Percentiles rank a stretch among this genome's conserved stretches.
Conservation (phyloP, 2,797 vertebrate genomes). For the Liparis tanakae region DNA sequence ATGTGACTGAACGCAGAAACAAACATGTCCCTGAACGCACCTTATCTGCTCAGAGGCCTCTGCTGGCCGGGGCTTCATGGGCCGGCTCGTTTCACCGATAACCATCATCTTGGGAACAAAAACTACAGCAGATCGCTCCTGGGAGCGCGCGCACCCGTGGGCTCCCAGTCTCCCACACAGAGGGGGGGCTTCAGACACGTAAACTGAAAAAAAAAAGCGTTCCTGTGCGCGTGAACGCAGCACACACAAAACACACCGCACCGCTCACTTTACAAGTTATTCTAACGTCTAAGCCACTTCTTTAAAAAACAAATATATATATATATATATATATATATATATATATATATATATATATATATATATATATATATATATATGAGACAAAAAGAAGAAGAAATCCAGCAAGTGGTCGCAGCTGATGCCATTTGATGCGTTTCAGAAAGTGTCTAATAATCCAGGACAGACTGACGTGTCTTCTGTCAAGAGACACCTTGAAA, state of each 20-base stretch:
- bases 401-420: background rate
- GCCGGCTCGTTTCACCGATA: slow-evolving; percentile 77
- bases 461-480: slow-evolving; percentile 36
- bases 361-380: too few species aligned
- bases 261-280: slow-evolving; percentile 44
- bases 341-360: too few species aligned
- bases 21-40: slow-evolving; percentile 78
- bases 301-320: background rate
- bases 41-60: slow-evolving; percentile 74
- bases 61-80: slow-evolving; percentile 27
- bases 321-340: too few species aligned
- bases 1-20: slow-evolving; percentile 82
- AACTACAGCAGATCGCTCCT: slow-evolving; percentile 59
- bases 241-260: background rate
- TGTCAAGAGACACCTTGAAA: slow-evolving; percentile 50
- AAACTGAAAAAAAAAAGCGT: background rate
- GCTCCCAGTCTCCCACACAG: background rate
- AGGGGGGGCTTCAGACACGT: slow-evolving; percentile 10
- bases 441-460: slow-evolving; percentile 50
- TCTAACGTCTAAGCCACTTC: slow-evolving; percentile 37
- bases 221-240: slow-evolving; percentile 9
- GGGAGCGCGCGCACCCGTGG: slow-evolving; percentile 17
- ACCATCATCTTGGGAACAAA: slow-evolving; percentile 82
- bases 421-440: slow-evolving; percentile 36
- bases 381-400: background rate